Base-by-base conservation (phyloP, 2,888 invertebrate genomes). In the Nymphalis polychloros region DNA sequence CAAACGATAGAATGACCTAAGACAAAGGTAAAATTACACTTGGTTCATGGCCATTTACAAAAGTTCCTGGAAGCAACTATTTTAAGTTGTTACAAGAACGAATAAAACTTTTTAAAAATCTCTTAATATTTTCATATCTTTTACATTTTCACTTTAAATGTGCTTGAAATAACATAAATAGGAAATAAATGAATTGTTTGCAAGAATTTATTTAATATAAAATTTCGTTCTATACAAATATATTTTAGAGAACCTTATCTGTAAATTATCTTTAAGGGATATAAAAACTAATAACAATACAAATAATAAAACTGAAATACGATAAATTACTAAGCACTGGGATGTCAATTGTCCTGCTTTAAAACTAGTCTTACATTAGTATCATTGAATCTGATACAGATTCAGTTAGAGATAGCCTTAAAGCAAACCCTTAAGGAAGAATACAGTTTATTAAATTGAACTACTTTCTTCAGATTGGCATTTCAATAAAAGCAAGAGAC, bases 1-100 rank as follows among this genome's bases (percentile, higher is more conserved):
- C 78, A 77, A 76, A 77, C 72, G 80, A 81, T 79, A 78, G 74
- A 71, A 71, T 74, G 74, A 76, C 70, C 79, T 83, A 79, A 79
- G 82, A 85, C 84, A 84, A 87, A 87, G 81, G 83, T 83, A 80
- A 81, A 79, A 81, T 77, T 74, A 79, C 77, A 77, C 78, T 73
- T 73, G 72, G 79, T 81, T 83, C 85, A 82, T 77, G 83, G 83
- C 80, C 81, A 78, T 73, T 77, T 76, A 77, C 79, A n/a, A 75
- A 76, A 76, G 79, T 79, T 84, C 81, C 80, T 73, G 79, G 81
- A 82, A 78, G 79, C 69, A 48, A 69, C 61, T 53, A 49, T 61
- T 53, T 65, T 63, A 59, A 50, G 52, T 52, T 64, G 48, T 66
- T 55, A 64, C 48, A 16, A 53, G 17, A 50, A 59, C 60, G 61